Percentiles rank a stretch among this genome's conserved stretches.
These are phyloP conservation scores for Myotis brandtii DNA, from an alignment of 2,113 vertebrate species.

Conservation along the genomic window DNA sequence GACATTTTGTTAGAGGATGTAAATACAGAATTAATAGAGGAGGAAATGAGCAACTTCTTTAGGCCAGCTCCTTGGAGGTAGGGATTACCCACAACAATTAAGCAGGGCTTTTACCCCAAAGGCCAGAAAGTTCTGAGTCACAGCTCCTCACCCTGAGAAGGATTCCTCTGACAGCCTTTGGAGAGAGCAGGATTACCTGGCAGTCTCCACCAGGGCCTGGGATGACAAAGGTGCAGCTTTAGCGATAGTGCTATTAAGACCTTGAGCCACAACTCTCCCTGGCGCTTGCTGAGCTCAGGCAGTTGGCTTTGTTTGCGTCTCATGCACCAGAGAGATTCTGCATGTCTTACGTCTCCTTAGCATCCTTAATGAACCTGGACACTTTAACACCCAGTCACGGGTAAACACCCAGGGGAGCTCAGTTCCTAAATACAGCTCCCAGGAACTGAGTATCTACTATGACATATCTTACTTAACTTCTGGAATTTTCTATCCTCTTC, in stretches of 20 bases:
- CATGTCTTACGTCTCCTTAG: not conserved
- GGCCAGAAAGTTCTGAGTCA: not conserved
- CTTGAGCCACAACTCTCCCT: not conserved
- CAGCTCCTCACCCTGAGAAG: constrained; percentile 16
- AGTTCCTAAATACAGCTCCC: not conserved
- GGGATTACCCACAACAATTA: constrained; percentile 57
- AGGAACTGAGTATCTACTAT: not conserved
- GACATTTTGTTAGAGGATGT: not conserved
- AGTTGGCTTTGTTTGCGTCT: not conserved
- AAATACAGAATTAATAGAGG: constrained; percentile 24
- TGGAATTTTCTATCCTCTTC: not conserved
- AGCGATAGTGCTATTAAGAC: constrained; percentile 16
- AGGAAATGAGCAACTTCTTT: constrained; percentile 52
- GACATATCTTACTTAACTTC: not conserved
- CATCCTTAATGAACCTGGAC: not conserved
- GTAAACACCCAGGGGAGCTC: not conserved
- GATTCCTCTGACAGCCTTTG: not conserved
- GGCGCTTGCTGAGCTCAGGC: not conserved
- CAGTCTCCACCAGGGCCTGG: not conserved
- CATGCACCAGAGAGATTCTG: not conserved
- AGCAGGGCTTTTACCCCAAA: not conserved
- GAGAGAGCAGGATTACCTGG: not conserved
- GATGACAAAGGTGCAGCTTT: constrained; percentile 39
- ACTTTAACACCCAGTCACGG: not conserved
- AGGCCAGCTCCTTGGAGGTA: constrained; percentile 26